Base-by-base conservation (phyloP, 2,888 invertebrate species). In the Pycnomerus fuliginosus region DNA sequence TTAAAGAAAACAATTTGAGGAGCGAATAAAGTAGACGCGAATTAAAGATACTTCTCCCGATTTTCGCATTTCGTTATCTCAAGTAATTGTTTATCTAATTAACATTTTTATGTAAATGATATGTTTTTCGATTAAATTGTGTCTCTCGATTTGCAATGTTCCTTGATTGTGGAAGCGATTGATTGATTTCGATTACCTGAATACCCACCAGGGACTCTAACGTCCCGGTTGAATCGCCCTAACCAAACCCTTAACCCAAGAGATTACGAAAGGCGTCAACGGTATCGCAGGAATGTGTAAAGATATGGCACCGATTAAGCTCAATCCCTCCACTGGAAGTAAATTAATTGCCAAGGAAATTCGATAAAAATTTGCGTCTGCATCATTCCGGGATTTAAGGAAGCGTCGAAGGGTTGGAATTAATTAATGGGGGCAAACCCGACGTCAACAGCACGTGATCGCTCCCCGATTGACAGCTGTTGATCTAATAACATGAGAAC, bases 1-100 rank as follows among this genome's bases (percentile, higher is more conserved):
- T 62, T 61, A 65, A 60, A 58, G 61, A 62, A 62, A 65, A 62
- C 61, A 62, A 61, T 64, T 60, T 59, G 50, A 52, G 56, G 50
- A 56, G 49, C 53, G 53, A 54, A 53, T 44, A 54, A 57, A 58
- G 59, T 55, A 50, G 53, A 56, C 43, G 42, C 50, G 55, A 61
- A 59, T 62, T 63, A 60, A 56, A 50, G 54, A 52, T 52, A 55
- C 50, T 51, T 45, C 47, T 47, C 43, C 39, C 53, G 52, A 53
- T 56, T 53, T 53, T 56, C 50, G 48, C 50, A 49, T 54, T 31
- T 20, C 29, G 22, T 37, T 37, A 29, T 29, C 20, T 37, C 13
- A 42, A 50, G 42, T 30, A 38, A 46, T 52, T 55, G 55, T 55
- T 55, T 53, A 56, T 55, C 50, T 44, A 56, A 59, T 58, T 55